Evolutionary conservation across 2,888 invertebrate genomes (phyloP), one percentile per base, ranked within the genome.

Genomic region (Psylliodes chrysocephalus): DNA sequence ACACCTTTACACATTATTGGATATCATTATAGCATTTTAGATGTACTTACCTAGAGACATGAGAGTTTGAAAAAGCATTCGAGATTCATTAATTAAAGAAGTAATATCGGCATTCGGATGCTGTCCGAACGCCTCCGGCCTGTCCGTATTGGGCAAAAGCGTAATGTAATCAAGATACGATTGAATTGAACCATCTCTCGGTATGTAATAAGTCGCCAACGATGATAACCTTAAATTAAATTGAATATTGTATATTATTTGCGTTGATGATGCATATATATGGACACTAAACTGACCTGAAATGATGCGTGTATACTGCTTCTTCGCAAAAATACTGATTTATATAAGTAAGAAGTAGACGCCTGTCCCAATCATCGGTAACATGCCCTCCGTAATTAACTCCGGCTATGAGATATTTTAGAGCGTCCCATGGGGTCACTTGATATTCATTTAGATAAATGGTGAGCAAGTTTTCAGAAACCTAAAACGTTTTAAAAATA

Each of bases 351-450:
- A 88, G 85, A 18, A 95, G 84, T 19, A 95, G 86, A 14, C 94
- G 84, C 66, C 90, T 84, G 77, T 89, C 89, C 89, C 89, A 91
- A 74, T 91, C 90, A 76, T 92, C 91, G 2, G 91, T 91, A 14
- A 92, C 90, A 80, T 94, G 93, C 0, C 95, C 95, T 28, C 95
- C 95, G 79, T 95, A 95, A 83, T 92, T 94, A 70, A 95, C 92
- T 72, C 91, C 93, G 0, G 94, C 92, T 78, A 95, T 93, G 64
- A 95, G 83, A 81, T 94, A 95, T 72, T 94, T 93, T 49, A 95
- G 82, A 0, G 95, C 94, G 75, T 94, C 94, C 94, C 94, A 95
- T 0, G 95, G 95, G 0, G 94, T 94, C 0, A 57, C 61, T n/a
- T 89, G 88, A 80, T 95, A 95, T 77, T 94, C 93, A 74, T 94